Evolutionary conservation across 2,888 invertebrate genomes (phyloP), one percentile per base, ranked within the genome.

Genomic region (Leptogaster cylindrica): DNA sequence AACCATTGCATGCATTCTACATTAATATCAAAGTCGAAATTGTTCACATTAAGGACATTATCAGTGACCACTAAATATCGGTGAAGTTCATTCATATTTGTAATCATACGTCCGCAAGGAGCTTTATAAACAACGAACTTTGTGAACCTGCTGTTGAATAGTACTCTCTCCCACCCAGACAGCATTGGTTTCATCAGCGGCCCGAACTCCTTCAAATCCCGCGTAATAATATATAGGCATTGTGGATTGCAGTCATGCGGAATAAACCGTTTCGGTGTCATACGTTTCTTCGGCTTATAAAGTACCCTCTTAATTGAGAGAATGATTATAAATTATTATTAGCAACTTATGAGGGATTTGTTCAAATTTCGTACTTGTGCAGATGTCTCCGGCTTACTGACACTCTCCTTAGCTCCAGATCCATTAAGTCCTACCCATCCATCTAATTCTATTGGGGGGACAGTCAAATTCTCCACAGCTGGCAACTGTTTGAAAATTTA

Each of bases 1-100:
- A 93, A 97, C 78, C 95, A 94, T 0, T 90, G 90, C 33, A 94
- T 83, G 73, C 93, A 92, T 74, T 93, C 89, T 0, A 96, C 89
- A 76, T 85, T 85, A 50, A 87, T 84, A 73, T 91, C 90, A 78
- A 93, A 95, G 79, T 93, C 92, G 81, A 97, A 98, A 73, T 92
- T 84, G 76, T 97, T 97, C 0, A 97, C 92, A 44, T 92, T 88
- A 81, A 97, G 85, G 6, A 87, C 85, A 68, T 90, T 89, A 2
- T 86, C 82, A 0, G 90, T 88, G 2, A 82, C 73, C 1, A 86
- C 82, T 51, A 97, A 83, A 81, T 93, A 97, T 0, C 79, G 77
- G 76, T 91, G 92, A 12, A 96, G 82, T 77, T 95, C 95, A 10
- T 83, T 79, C 80, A 92, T 84, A 75, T 81, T 85, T 18, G 94